Conservation (phyloP, 2,113 vertebrate genomes). For the Micronycteris hirsuta region DNA sequence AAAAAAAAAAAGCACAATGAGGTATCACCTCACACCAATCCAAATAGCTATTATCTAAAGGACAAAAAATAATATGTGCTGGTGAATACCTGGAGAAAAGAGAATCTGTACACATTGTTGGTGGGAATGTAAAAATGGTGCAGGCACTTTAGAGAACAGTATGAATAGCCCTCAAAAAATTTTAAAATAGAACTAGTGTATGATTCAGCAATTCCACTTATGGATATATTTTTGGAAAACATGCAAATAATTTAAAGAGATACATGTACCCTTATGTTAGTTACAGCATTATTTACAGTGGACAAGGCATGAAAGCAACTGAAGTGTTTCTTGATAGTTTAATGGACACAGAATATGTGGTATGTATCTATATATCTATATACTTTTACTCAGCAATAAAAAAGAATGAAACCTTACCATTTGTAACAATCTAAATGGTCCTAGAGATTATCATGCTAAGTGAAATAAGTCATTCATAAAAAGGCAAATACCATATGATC, state of each 20-base stretch:
- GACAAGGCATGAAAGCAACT: not conserved
- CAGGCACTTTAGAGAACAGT: not conserved
- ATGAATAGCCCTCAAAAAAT: too few relatives aligned
- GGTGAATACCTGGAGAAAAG: not conserved
- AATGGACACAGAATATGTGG: not conserved
- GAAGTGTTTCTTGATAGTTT: not conserved
- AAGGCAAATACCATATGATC: not conserved
- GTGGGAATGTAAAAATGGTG: not conserved
- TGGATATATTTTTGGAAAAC: too few relatives aligned
- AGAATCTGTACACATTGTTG: not conserved
- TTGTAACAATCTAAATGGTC: not conserved
- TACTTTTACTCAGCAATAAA: not conserved
- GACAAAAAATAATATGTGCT: not conserved
- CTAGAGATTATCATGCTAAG: not conserved
- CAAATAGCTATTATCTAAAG: not conserved
- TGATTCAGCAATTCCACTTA: too few relatives aligned
- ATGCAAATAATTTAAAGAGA: too few relatives aligned
- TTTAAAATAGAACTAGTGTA: too few relatives aligned
- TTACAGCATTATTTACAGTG: not conserved
- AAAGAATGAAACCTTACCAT: not conserved
- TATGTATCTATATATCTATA: not conserved
- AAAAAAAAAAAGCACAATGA: not conserved
- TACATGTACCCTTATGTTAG: not conserved
- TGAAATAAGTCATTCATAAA: not conserved
- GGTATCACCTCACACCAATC: not conserved